Percentiles rank a stretch among this genome's conserved stretches.
Evolutionary conservation across 2,797 vertebrate genomes (phyloP).

Genomic region (Halcyon leucocephala): DNA sequence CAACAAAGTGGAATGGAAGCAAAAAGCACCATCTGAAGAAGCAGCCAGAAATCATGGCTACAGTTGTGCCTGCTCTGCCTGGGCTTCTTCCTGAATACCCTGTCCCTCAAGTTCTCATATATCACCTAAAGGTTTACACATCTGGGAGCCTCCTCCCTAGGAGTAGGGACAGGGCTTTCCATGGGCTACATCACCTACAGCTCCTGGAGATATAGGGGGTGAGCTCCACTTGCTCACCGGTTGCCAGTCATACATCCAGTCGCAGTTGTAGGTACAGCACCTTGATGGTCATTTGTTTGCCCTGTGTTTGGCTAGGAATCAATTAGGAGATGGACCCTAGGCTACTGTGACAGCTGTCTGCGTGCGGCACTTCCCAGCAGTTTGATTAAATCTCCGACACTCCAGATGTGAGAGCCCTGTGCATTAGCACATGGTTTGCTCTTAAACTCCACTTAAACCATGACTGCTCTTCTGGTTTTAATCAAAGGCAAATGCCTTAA

Average conservation of each 20-base stretch:
- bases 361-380: conserved; percentile 58
- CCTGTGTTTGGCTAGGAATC: conserved; percentile 12
- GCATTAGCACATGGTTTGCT: conserved; percentile 23
- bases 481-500: conserved; percentile 74
- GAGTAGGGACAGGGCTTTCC: background rate
- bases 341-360: conserved; percentile 71
- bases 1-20: background rate
- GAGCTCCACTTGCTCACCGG: background rate
- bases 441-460: conserved; percentile 65
- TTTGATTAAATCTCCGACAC: conserved; percentile 72
- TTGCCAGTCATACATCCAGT: background rate
- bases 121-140: background rate
- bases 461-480: conserved; percentile 77
- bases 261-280: background rate
- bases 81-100: background rate
- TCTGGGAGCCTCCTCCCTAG: background rate
- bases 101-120: background rate
- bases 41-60: background rate
- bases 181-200: background rate
- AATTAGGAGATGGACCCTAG: conserved; percentile 56
- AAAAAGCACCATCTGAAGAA: background rate
- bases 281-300: conserved; percentile 60
- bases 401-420: conserved; percentile 66
- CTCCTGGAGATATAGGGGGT: background rate
- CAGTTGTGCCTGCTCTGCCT: accelerated